Evolutionary conservation across 2,113 vertebrate genomes (phyloP).

Genomic region (Zootoca vivipara): DNA sequence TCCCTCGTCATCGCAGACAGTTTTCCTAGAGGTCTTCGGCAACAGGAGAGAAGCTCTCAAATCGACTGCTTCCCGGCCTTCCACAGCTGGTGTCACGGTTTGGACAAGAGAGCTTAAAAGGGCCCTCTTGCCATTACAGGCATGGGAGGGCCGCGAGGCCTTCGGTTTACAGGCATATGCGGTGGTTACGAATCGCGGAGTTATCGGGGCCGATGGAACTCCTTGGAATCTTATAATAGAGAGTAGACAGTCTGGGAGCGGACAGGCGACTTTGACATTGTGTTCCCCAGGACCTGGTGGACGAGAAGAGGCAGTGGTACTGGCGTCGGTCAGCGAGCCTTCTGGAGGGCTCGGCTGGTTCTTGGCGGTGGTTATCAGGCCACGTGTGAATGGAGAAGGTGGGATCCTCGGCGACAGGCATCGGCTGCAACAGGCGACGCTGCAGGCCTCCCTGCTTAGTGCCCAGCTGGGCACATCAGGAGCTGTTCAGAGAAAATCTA

Average conservation of each 20-base stretch:
- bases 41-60: not conserved
- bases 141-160: not conserved
- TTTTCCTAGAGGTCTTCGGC: not conserved
- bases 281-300: not conserved
- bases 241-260: not conserved
- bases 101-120: not conserved
- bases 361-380: not conserved
- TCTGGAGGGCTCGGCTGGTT: not conserved
- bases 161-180: not conserved
- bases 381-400: not conserved
- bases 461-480: conserved; percentile 4
- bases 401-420: not conserved
- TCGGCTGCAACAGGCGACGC: not conserved
- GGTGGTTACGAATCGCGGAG: not conserved
- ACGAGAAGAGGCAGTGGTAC: not conserved
- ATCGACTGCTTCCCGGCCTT: not conserved
- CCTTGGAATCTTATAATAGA: not conserved
- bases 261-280: too few relatives aligned
- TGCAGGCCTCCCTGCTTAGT: not conserved
- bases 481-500: not conserved
- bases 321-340: not conserved
- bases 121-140: not conserved
- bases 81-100: not conserved
- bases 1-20: not conserved
- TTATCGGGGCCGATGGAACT: not conserved